Evolutionary conservation across 2,113 vertebrate genomes (phyloP).

Genomic region (Neogale vison): DNA sequence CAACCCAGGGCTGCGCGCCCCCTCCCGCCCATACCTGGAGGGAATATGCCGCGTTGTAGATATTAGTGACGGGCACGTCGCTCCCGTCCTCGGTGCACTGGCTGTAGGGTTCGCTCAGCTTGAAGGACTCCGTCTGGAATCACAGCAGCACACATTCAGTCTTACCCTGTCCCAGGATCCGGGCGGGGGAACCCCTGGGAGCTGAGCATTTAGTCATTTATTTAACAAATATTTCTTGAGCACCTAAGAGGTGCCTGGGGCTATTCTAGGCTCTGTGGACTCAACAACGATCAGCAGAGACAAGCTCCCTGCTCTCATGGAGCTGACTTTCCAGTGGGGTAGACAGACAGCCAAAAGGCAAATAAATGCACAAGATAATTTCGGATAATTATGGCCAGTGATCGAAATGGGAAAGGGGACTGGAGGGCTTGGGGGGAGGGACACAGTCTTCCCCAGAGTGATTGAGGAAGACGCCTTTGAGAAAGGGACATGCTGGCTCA

Average conservation of each 20-base stretch:
- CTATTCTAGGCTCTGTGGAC: background rate
- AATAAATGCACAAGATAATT: background rate
- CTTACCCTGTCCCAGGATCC: background rate
- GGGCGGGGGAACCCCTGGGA: background rate
- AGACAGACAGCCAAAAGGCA: background rate
- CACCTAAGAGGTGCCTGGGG: background rate
- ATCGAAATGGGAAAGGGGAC: background rate
- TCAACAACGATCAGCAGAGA: background rate
- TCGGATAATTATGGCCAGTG: background rate
- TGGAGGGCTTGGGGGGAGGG: background rate
- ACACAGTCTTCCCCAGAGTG: background rate
- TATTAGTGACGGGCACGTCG: slow-evolving; percentile 83
- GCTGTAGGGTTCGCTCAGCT: slow-evolving; percentile 88
- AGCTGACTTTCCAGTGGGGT: background rate
- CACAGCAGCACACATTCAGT: background rate
- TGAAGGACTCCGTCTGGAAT: slow-evolving; percentile 85
- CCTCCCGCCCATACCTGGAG: slow-evolving; percentile 82
- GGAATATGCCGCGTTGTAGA: slow-evolving; percentile 88
- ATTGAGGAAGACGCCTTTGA: background rate
- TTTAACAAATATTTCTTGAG: background rate
- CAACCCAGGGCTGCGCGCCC: background rate
- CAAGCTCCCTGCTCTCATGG: background rate
- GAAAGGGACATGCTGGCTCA: background rate
- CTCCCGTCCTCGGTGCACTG: slow-evolving; percentile 85
- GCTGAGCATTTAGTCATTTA: background rate